Evolutionary conservation across 2,113 vertebrate genomes (phyloP), one percentile per base, ranked within the genome.

Genomic region (Scalopus aquaticus): DNA sequence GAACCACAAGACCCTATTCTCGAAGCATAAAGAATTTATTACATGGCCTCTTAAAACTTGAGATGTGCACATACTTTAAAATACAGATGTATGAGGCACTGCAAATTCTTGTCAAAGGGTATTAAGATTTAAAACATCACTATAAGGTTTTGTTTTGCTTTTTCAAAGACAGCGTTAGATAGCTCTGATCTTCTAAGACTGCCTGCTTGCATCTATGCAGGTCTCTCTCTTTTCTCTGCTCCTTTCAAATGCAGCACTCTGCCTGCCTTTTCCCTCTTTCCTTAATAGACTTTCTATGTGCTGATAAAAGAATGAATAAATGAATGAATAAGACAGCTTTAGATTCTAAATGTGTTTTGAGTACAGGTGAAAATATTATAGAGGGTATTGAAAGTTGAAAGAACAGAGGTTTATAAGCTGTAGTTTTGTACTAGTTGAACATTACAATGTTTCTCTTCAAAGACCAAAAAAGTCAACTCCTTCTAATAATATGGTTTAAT

Each of bases 281-380:
- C 51, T 54, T 54, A 54, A 54, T 54, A 54, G 19, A 54, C 51
- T 54, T 54, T 2, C 17, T 6, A 54, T 54, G 7, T 54, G 51
- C 51, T 51, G 49, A 51, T 51, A 13, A 44, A 44, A 44, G 44
- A 44, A 44, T 44, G 9, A 44, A 44, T 44, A 44, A 44, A 44
- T 5, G 5, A 51, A 51, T n/a, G n/a, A n/a, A 51, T 16, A 51
- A 51, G 11, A 51, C 49, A 51, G 49, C 49, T 51, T 51, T 13
- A 51, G 49, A 88, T 89, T 94, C 64, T 84, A 82, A 62, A 74
- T 91, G 42, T 96, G 42, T 96, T 90, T 83, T 90, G 39, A 67
- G 89, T 82, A 93, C n/a, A 64, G 58, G 19, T 67, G 72, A 90
- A 96, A 93, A 82, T 16, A 88, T 19, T 46, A 77, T 24, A 62